Percentiles rank a stretch among this genome's conserved stretches.
Conservation (phyloP, 92 coral and sea anemone genomes). For the Umimayanthus kanabou region DNA sequence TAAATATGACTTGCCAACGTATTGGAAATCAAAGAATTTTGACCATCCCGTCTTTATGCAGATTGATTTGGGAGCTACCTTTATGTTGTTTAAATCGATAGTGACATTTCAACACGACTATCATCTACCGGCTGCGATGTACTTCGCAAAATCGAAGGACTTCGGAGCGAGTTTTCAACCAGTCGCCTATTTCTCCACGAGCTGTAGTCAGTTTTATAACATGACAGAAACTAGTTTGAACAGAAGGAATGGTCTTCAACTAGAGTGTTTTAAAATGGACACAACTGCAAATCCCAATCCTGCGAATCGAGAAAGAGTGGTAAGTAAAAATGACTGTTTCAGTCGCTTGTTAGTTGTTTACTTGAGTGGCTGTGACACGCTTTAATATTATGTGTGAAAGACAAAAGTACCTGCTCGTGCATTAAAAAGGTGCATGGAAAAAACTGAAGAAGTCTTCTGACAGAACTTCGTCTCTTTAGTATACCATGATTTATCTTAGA, state of each 20-base stretch:
- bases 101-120: slow-evolving; percentile 74
- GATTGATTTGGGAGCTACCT: slow-evolving; percentile 67
- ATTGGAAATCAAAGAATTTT: slow-evolving; percentile 89
- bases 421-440: not conserved
- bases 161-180: slow-evolving; percentile 65
- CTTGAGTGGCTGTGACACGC: not conserved
- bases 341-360: not conserved
- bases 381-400: too few species aligned
- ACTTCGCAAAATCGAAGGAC: slow-evolving; percentile 82
- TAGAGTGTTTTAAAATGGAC: not conserved
- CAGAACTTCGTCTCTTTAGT: not conserved
- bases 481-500: too few species aligned
- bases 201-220: slow-evolving; percentile 69
- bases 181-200: slow-evolving; percentile 67
- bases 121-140: slow-evolving; percentile 85
- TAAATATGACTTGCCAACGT: slow-evolving; percentile 41
- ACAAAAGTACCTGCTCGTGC: slow-evolving; percentile 18
- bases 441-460: not conserved
- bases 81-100: slow-evolving; percentile 66
- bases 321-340: slow-evolving; percentile 27
- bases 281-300: slow-evolving; percentile 25
- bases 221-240: slow-evolving; percentile 51
- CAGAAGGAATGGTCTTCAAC: slow-evolving; percentile 1
- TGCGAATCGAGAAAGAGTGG: slow-evolving; percentile 39
- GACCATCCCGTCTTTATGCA: slow-evolving; percentile 79